Conservation (phyloP, 2,113 vertebrate species). For the Mus musculus region GRCm39 chr13:95062001-95062500, state of each 20-base stretch:
- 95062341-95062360: conserved; percentile 32
- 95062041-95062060: conserved; percentile 92
- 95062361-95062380: conserved; percentile 51
- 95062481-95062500: conserved; percentile 15
- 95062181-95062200: conserved; percentile 85
- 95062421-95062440: conserved; percentile 29
- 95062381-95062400: conserved; percentile 26
- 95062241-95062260: conserved; percentile 76
- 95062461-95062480: neutral
- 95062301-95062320: conserved; percentile 57
- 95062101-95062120: conserved; percentile 91
- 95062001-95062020: conserved; percentile 87
- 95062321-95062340: conserved; percentile 24
- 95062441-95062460: neutral
- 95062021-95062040: conserved; percentile 90
- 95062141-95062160: conserved; percentile 89
- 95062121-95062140: conserved; percentile 89
- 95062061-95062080: conserved; percentile 93
- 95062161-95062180: conserved; percentile 85
- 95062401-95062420: conserved; percentile 29
- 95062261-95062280: conserved; percentile 72
- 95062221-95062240: conserved; percentile 80
- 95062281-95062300: conserved; percentile 58
- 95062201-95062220: conserved; percentile 83
- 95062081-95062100: conserved; percentile 92